A percentile compares a stretch with the other conserved stretches of the same genome.
Evolutionary conservation across 2,888 invertebrate species (phyloP).

Genomic region (Limnephilus marmoratus): DNA sequence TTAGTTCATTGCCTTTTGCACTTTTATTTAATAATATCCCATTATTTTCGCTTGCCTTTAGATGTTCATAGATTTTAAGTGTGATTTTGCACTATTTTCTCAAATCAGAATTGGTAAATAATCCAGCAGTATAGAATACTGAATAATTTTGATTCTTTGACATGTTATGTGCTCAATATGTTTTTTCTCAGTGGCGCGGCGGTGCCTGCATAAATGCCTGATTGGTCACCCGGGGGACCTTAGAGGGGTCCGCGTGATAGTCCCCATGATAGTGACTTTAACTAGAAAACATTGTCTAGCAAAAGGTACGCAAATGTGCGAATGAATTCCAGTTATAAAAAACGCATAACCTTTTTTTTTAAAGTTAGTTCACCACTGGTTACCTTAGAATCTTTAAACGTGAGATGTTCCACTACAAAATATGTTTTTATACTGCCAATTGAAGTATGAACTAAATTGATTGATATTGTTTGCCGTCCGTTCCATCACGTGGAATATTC

Average conservation of each 20-base stretch:
- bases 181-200: neutral
- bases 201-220: neutral
- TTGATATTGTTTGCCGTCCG: neutral
- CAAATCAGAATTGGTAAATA: neutral
- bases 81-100: no score
- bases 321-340: neutral
- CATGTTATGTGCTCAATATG: neutral
- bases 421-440: neutral
- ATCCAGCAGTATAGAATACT: neutral
- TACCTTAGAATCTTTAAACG: neutral
- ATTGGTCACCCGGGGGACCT: neutral
- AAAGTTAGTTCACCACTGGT: neutral
- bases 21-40: neutral
- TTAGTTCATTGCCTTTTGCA: constrained; percentile 4
- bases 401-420: neutral
- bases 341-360: neutral
- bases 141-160: neutral
- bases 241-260: neutral
- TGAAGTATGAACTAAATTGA: neutral
- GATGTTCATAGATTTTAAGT: no score
- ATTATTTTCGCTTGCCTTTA: no score
- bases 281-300: neutral
- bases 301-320: neutral
- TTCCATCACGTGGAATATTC: neutral
- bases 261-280: neutral